These are phyloP conservation scores for Gerris lacustris DNA, from an alignment of 2,888 invertebrate genomes.

Conservation along the genomic window DNA sequence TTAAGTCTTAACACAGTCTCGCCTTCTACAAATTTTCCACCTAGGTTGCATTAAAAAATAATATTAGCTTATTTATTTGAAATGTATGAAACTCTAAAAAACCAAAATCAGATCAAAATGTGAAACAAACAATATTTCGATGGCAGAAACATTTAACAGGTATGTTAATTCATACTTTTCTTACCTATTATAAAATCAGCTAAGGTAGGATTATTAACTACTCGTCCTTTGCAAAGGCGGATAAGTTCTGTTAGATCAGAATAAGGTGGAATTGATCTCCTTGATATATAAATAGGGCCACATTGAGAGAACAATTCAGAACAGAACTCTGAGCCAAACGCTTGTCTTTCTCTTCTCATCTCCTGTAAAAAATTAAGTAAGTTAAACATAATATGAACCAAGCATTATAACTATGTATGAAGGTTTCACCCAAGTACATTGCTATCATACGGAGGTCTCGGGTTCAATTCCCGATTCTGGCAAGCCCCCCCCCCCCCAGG, in stretches of 20 bases:
- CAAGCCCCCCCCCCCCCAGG: no score
- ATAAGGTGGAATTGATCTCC: conserved; percentile 40
- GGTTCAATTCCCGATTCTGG: no score
- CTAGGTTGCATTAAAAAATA: neutral
- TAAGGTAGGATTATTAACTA: conserved; percentile 33
- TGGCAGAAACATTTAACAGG: no score
- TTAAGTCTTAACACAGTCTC: conserved; percentile 39
- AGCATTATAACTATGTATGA: neutral
- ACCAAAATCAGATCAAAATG: no score
- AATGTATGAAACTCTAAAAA: no score
- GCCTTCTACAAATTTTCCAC: conserved; percentile 15
- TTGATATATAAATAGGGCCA: conserved; percentile 46
- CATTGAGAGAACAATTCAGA: conserved; percentile 48
- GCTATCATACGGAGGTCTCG: no score
- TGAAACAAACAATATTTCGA: no score
- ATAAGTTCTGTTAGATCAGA: conserved; percentile 47
- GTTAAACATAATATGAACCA: conserved; percentile 5
- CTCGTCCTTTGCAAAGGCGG: conserved; percentile 44
- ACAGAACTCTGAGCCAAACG: conserved; percentile 46
- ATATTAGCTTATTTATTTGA: no score
- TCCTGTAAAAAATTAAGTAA: conserved; percentile 12
- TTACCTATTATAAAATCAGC: neutral
- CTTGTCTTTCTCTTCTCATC: conserved; percentile 41
- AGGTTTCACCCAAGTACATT: no score
- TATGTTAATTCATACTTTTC: neutral